Base-by-base conservation (phyloP, 53 echinoderm and acorn worm species). In the Henricia sp. region DNA sequence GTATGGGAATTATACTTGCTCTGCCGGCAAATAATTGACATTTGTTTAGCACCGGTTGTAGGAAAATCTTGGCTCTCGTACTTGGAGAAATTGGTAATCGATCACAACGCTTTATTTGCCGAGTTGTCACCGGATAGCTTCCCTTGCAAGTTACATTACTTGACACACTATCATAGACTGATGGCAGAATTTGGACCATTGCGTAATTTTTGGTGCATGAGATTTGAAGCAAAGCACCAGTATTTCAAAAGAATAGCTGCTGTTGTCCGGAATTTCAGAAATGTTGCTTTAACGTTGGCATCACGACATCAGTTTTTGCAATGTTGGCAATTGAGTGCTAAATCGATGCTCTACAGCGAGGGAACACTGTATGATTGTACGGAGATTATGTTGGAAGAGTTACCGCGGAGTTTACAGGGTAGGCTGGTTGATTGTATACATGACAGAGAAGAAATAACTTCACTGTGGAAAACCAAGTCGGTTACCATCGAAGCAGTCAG, bases 221-320 rank as follows among this genome's bases (percentile, higher is more conserved):
- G 75, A 21, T 89, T 89, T 84, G 84, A 89, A 39, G 73, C 84
- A 0, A 83, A 89, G 21, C 84, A 89, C 23, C 83, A 89, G 52
- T 89, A 84, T 52, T 83, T 89, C 68, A 84, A 89, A 35, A 37
- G 44, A 34, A 50, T 89, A 36, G 73, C 89, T 26, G 32, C 42
- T 53, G 68, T 84, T 6, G 41, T 66, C 26, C 50, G 65, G 6
- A 89, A 89, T 23, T 89, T 89, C 35, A 32, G 74, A 35, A 89
- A 84, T 73, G 43, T 74, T 14, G 83, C 89, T 29, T 48, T 67
- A 50, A 29, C 83, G 12, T 35, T 89, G 21, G 73, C 75, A 52
- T 64, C 65, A 74, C 51, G 74, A 19, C 89, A 89, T 40, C 89
- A 89, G 32, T 62, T 20, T 71, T 29, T 69, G 37, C 88, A 72